phyloP scores from a whole-genome alignment of 2,888 invertebrate genomes.

The Sphinx pinastri region DNA sequence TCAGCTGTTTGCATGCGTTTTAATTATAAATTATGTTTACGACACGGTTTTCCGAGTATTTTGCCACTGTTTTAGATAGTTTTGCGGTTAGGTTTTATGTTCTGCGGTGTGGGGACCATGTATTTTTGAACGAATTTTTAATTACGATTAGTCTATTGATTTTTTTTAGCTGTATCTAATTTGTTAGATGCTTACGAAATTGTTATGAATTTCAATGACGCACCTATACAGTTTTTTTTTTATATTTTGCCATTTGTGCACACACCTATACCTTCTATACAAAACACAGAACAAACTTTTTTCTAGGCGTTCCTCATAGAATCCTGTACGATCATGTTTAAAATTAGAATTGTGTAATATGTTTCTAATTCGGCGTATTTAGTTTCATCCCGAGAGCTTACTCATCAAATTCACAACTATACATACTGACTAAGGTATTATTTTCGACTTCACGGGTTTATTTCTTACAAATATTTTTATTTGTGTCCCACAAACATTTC shows the following conservation, averaged over 20 bases:
- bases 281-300: neutral
- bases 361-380: neutral
- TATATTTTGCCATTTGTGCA: no score
- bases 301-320: neutral
- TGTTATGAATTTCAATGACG: no score
- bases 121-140: no score
- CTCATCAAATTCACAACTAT: neutral
- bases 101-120: neutral
- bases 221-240: no score
- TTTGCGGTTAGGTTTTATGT: constrained; percentile 10
- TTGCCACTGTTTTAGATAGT: constrained; percentile 14
- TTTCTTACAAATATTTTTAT: no score
- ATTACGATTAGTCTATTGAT: no score
- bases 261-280: no score
- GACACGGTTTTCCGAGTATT: constrained; percentile 26
- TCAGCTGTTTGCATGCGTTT: constrained; percentile 27
- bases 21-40: constrained; percentile 31
- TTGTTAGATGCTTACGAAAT: no score
- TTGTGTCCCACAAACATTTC: no score
- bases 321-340: neutral
- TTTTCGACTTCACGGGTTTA: no score
- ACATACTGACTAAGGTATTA: neutral
- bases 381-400: neutral
- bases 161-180: no score
- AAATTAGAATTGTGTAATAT: neutral